These are phyloP conservation scores for Ara ararauna DNA, from an alignment of 2,797 vertebrate genomes.

Conservation along the genomic window DNA sequence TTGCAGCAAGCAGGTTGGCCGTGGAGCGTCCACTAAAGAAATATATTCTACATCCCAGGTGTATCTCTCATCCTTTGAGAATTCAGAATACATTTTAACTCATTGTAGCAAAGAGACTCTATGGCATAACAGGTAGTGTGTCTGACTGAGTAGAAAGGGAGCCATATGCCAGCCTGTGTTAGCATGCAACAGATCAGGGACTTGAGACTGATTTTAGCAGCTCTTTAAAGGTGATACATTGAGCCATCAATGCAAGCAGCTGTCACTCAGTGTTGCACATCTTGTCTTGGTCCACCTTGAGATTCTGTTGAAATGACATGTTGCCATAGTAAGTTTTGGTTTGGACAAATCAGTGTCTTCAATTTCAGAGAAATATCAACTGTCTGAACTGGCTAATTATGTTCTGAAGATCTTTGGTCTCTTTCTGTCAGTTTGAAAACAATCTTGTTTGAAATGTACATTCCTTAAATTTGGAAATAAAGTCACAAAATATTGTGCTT, in stretches of 20 bases:
- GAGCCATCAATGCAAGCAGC: neutral
- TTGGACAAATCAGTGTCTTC: neutral
- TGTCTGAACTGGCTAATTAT: neutral
- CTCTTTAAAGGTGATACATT: neutral
- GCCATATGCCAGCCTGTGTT: neutral
- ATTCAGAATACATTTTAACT: neutral
- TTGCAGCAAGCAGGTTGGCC: neutral
- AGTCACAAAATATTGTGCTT: neutral
- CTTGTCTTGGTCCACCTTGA: neutral
- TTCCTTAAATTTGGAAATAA: neutral
- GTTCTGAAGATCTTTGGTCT: neutral
- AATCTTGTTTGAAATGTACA: neutral
- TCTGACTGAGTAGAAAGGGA: neutral
- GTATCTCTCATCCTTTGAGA: neutral
- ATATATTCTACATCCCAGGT: neutral
- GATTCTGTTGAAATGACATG: neutral
- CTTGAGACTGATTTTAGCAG: neutral
- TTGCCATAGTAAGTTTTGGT: neutral
- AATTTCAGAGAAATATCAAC: neutral
- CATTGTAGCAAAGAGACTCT: neutral
- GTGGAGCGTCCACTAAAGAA: neutral
- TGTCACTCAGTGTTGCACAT: neutral
- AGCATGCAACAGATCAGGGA: neutral
- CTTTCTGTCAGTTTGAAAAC: neutral
- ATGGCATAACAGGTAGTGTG: fast-evolving